phyloP scores from a whole-genome alignment of 2,797 vertebrate species.

The Danio kyathit region DNA sequence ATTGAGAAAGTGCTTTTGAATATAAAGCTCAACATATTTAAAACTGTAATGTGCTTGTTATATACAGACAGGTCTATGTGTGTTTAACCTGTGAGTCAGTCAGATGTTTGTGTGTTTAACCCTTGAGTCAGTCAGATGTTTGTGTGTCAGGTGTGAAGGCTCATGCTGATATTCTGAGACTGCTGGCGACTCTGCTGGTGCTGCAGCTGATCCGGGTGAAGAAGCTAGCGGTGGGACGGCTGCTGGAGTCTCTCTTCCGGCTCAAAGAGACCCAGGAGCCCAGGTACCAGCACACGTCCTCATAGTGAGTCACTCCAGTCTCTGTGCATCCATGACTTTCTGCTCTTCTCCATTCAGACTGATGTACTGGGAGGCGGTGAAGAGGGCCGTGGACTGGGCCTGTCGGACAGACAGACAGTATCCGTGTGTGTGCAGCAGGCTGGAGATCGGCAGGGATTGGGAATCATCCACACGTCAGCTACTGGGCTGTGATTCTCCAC shows the following conservation, averaged over 20 bases:
- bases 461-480: conserved; percentile 84
- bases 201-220: conserved; percentile 79
- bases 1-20: background rate
- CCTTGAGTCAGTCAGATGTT: no score
- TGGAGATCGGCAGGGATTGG: conserved; percentile 86
- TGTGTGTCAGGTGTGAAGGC: conserved; percentile 74
- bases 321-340: no score
- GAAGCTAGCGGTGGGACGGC: conserved; percentile 70
- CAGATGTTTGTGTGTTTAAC: no score
- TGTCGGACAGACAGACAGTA: conserved; percentile 81
- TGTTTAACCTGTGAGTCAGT: background rate
- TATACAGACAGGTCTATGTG: no score
- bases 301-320: background rate
- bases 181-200: conserved; percentile 84
- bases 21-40: background rate
- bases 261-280: conserved; percentile 65
- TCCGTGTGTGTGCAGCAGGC: conserved; percentile 81
- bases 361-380: conserved; percentile 70
- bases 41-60: no score
- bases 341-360: conserved; percentile 57
- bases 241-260: conserved; percentile 79
- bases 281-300: conserved; percentile 63
- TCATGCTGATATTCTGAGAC: conserved; percentile 76
- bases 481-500: conserved; percentile 68
- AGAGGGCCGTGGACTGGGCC: conserved; percentile 80